Evolutionary conservation across 2,888 invertebrate genomes (phyloP).

Genomic region (Helleia helle): DNA sequence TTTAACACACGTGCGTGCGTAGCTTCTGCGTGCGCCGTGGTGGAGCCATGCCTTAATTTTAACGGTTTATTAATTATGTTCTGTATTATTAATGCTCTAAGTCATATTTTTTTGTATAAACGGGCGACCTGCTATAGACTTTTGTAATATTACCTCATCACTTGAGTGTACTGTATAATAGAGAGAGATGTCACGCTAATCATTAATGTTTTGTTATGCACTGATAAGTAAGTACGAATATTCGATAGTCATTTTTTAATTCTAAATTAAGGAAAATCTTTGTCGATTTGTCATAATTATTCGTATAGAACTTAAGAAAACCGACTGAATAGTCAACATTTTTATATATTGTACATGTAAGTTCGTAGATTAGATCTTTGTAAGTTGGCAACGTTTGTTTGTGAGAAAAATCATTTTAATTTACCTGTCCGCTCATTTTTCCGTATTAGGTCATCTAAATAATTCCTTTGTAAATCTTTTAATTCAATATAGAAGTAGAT

Average conservation of each 20-base stretch:
- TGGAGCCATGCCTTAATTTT: too few species aligned
- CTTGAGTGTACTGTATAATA: not conserved
- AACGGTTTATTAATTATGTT: not conserved
- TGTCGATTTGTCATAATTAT: conserved; percentile 27
- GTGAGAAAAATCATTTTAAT: too few species aligned
- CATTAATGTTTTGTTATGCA: conserved; percentile 14
- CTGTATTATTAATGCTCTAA: too few species aligned
- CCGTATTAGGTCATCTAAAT: conserved; percentile 7
- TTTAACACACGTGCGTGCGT: too few species aligned
- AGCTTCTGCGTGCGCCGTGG: too few species aligned
- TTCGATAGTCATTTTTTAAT: conserved; percentile 15
- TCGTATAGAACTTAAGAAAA: conserved; percentile 53
- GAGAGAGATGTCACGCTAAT: not conserved
- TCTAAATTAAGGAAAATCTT: conserved; percentile 8
- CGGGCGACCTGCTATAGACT: not conserved
- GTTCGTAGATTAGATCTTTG: conserved; percentile 42
- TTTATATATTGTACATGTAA: conserved; percentile 52
- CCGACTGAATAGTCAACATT: conserved; percentile 73
- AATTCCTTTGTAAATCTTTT: not conserved
- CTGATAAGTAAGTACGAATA: conserved; percentile 16
- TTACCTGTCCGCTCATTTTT: conserved; percentile 11
- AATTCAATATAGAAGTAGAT: not conserved
- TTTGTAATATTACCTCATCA: too few species aligned
- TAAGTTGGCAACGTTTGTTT: conserved; percentile 37
- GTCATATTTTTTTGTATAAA: not conserved